Conservation (phyloP, 2,888 invertebrate species). For the Quadroppia sp. region DNA sequence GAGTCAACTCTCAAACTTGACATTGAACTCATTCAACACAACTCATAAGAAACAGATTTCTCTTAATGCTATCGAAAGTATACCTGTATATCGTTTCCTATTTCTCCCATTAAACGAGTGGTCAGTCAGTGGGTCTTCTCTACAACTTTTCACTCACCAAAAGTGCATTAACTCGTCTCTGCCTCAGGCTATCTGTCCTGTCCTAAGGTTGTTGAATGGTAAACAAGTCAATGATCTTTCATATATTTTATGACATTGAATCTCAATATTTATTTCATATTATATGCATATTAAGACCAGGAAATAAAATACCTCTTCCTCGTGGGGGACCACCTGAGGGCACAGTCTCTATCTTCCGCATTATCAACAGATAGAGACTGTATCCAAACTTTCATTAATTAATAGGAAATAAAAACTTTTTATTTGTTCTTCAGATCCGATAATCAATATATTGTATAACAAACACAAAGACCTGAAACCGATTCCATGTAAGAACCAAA, state of each 20-base stretch:
- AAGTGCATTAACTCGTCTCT: background rate
- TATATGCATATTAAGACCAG: background rate
- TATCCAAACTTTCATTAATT: too few relatives aligned
- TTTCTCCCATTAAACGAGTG: background rate
- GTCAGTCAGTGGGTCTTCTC: conserved; percentile 4
- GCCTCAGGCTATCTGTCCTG: background rate
- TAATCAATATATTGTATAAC: background rate
- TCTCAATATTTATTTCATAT: background rate
- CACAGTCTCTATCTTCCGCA: conserved; percentile 19
- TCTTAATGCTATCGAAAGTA: background rate
- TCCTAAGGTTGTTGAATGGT: conserved; percentile 28
- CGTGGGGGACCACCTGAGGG: conserved; percentile 17
- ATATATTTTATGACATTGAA: background rate
- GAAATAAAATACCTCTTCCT: background rate
- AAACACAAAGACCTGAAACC: conserved; percentile 22
- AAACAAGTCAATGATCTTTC: conserved; percentile 28
- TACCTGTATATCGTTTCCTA: background rate
- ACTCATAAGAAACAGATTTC: background rate
- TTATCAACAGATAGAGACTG: background rate
- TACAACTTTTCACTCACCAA: background rate
- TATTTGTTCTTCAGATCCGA: too few relatives aligned
- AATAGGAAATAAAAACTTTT: background rate
- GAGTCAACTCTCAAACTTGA: conserved; percentile 17
- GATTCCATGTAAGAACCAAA: conserved; percentile 17
- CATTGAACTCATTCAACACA: conserved; percentile 24